Conservation (phyloP, 2,888 invertebrate species). For the Sarcophaga variegata region DNA sequence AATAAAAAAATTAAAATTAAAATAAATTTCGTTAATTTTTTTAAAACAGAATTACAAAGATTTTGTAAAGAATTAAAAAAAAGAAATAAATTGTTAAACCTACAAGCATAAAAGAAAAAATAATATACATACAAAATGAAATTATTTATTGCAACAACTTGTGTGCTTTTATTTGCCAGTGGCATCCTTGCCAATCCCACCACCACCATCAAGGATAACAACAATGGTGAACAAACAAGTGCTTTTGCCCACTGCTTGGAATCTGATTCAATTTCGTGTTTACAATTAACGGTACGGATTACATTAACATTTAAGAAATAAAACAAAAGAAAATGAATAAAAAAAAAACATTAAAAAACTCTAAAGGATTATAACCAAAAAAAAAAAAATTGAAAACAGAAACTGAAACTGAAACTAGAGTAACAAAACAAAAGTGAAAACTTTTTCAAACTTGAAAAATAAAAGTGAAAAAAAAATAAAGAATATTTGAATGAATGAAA, state of each 20-base stretch:
- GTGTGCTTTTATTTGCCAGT: constrained; percentile 79
- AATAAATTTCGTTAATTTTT: constrained; percentile 37
- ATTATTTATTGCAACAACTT: constrained; percentile 77
- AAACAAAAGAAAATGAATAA: constrained; percentile 59
- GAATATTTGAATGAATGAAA: neutral
- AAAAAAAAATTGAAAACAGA: constrained; percentile 19
- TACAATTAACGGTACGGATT: constrained; percentile 84
- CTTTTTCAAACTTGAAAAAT: constrained; percentile 40
- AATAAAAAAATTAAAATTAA: no score
- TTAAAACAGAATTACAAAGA: neutral
- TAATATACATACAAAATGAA: constrained; percentile 75
- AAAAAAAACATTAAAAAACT: neutral
- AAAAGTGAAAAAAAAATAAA: constrained; percentile 50
- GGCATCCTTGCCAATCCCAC: constrained; percentile 78
- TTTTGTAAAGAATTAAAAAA: neutral
- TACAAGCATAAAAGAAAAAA: constrained; percentile 28
- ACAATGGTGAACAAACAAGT: constrained; percentile 74
- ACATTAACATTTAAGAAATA: constrained; percentile 55
- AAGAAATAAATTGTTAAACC: neutral
- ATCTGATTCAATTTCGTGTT: constrained; percentile 85
- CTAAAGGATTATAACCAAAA: constrained; percentile 45
- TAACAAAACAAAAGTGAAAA: constrained; percentile 47
- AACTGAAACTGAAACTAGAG: neutral
- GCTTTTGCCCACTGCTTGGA: constrained; percentile 84
- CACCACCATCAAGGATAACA: constrained; percentile 74